These are phyloP conservation scores for Gymnopithys bicolor DNA, from an alignment of 2,797 vertebrate species.

Conservation along the genomic window DNA sequence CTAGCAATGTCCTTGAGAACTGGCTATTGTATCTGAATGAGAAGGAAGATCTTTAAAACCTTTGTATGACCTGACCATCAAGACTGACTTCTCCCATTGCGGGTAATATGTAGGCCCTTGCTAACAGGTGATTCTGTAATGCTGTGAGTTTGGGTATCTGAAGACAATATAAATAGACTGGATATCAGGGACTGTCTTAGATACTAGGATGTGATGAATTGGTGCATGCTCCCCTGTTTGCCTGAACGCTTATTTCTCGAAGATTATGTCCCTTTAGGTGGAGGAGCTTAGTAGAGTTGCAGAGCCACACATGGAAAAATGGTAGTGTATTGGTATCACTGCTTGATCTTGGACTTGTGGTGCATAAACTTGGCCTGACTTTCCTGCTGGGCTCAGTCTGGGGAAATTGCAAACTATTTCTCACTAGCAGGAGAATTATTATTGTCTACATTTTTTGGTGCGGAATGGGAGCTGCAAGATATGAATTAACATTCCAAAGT, in stretches of 20 bases:
- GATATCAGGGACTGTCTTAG: background rate
- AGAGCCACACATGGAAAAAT: background rate
- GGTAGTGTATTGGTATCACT: background rate
- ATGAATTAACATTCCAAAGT: background rate
- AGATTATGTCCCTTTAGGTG: background rate
- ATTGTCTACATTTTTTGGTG: background rate
- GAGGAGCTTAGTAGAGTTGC: background rate
- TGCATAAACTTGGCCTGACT: background rate
- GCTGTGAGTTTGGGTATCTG: background rate
- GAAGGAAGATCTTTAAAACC: conserved; percentile 12
- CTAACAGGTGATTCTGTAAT: background rate
- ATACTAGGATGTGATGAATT: background rate
- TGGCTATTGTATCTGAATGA: conserved; percentile 23
- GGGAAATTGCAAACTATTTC: background rate
- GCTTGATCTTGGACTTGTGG: background rate
- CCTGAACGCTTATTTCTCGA: background rate
- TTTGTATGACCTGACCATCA: background rate
- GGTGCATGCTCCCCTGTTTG: background rate
- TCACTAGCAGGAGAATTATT: background rate
- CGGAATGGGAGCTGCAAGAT: background rate
- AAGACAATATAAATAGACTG: background rate
- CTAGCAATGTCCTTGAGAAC: background rate
- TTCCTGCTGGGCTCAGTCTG: background rate
- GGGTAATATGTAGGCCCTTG: background rate
- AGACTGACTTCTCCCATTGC: background rate